A percentile compares a stretch with the other conserved stretches of the same genome.
These are phyloP conservation scores for Halictus ligatus DNA, from an alignment of 2,888 invertebrate genomes.

Conservation along the genomic window DNA sequence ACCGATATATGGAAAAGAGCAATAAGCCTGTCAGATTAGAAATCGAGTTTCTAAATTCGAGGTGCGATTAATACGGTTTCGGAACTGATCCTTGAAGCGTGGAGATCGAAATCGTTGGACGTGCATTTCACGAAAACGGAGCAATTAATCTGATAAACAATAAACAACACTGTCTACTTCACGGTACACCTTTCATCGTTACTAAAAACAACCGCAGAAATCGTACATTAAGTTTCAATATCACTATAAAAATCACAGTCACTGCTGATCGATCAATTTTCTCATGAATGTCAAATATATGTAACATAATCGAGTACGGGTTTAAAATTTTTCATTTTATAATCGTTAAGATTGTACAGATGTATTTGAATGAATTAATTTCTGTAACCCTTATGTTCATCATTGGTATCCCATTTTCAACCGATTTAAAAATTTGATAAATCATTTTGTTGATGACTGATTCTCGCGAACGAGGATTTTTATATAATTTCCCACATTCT, in stretches of 20 bases:
- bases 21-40: background rate
- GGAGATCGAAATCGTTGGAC: background rate
- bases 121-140: background rate
- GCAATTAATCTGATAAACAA: background rate
- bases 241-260: too few relatives aligned
- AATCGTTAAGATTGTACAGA: too few relatives aligned
- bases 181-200: background rate
- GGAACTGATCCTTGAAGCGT: constrained; percentile 11
- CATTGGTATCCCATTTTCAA: too few relatives aligned
- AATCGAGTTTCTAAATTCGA: constrained; percentile 26
- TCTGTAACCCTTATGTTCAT: too few relatives aligned
- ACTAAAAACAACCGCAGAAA: background rate
- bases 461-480: background rate
- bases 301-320: too few relatives aligned
- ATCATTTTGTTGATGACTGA: background rate
- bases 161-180: background rate
- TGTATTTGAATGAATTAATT: too few relatives aligned
- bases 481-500: background rate
- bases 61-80: constrained; percentile 14
- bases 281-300: too few relatives aligned
- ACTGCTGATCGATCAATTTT: too few relatives aligned
- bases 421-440: too few relatives aligned
- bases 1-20: background rate
- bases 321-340: too few relatives aligned
- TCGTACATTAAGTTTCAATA: too few relatives aligned